Evolutionary conservation across 2,113 vertebrate species (phyloP).

Genomic region (Echinops telfairi): DNA sequence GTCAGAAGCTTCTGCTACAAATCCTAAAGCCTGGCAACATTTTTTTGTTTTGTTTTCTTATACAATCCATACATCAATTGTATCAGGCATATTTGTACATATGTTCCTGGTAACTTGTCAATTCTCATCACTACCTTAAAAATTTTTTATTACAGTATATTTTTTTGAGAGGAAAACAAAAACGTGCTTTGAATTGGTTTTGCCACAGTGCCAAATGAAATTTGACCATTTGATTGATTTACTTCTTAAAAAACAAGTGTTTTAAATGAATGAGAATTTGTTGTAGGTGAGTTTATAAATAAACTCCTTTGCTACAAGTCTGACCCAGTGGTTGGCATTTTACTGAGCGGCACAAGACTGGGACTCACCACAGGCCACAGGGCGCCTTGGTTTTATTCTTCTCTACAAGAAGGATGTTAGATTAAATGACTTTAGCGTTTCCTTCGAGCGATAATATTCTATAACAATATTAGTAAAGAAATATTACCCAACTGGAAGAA

Average conservation of each 20-base stretch:
- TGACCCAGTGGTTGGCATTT: constrained; percentile 6
- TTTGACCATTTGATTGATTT: constrained; percentile 4
- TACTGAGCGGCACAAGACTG: background rate
- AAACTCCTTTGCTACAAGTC: constrained; percentile 5
- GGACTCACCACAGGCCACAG: background rate
- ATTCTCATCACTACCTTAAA: constrained; percentile 28
- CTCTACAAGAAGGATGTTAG: background rate
- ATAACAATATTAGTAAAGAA: constrained; percentile 28
- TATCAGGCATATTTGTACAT: too few relatives aligned
- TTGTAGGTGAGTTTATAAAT: background rate
- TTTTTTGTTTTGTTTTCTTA: too few relatives aligned
- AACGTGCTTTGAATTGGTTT: background rate
- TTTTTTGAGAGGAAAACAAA: constrained; percentile 47
- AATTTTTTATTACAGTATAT: background rate
- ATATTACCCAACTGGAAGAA: background rate
- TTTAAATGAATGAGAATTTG: constrained; percentile 40
- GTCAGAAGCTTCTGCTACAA: constrained; percentile 6
- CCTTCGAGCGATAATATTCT: background rate
- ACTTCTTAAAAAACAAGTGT: constrained; percentile 15
- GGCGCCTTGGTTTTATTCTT: background rate
- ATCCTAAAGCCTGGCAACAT: background rate
- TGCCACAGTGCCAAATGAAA: constrained; percentile 42
- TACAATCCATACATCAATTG: too few relatives aligned
- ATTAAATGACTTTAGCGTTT: background rate
- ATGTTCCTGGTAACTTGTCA: too few relatives aligned